phyloP scores from a whole-genome alignment of 2,113 vertebrate genomes.

The Nymphicus hollandicus region DNA sequence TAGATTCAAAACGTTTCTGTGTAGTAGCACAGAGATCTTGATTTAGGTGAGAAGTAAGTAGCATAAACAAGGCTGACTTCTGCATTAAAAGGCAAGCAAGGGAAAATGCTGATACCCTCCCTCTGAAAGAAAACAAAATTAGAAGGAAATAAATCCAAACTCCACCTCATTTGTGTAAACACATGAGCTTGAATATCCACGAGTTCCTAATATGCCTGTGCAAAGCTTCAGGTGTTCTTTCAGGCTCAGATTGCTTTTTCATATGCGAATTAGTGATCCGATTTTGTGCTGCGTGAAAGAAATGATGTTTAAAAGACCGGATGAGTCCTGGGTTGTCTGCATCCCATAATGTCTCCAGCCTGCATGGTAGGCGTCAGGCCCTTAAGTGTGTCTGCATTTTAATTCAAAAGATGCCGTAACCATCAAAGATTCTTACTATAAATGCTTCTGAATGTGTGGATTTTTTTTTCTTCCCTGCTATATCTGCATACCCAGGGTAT shows the following conservation, averaged over 20 bases:
- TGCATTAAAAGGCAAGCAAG: not conserved
- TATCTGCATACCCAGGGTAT: not conserved
- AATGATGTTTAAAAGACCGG: slow-evolving; percentile 7
- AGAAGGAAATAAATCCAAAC: not conserved
- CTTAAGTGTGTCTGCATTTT: not conserved
- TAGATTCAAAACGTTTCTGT: not conserved
- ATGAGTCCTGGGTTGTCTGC: slow-evolving; percentile 17
- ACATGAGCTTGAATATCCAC: not conserved
- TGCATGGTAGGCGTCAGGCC: not conserved
- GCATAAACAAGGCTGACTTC: not conserved
- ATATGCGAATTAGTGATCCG: not conserved
- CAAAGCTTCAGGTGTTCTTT: not conserved
- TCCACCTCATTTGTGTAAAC: not conserved
- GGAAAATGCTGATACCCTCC: not conserved
- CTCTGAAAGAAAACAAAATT: not conserved
- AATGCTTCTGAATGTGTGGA: not conserved
- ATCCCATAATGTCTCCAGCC: not conserved
- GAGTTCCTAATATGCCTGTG: not conserved
- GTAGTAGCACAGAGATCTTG: not conserved
- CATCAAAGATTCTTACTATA: slow-evolving; percentile 12
- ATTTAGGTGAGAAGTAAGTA: not conserved
- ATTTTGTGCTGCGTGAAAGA: not conserved
- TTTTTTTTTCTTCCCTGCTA: slow-evolving; percentile 1
- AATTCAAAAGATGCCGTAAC: slow-evolving; percentile 10
- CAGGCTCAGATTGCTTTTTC: not conserved